Evolutionary conservation across 1,140 invertebrate genomes (phyloP).

Genomic region (Eufriesea mexicana): DNA sequence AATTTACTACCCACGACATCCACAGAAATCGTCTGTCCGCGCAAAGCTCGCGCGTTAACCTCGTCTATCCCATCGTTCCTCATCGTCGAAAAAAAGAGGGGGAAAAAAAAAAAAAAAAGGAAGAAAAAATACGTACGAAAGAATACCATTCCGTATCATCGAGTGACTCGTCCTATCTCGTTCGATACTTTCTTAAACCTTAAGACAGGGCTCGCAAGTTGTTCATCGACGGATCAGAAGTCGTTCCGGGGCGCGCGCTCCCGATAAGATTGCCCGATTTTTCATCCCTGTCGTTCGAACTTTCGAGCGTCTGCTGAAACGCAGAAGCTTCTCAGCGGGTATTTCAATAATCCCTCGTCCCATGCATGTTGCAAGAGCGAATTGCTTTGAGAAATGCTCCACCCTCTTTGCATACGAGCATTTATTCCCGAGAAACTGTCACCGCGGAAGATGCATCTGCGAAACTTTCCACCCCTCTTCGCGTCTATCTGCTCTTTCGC

Average conservation of each 20-base stretch:
- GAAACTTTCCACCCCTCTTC: slow-evolving; percentile 1
- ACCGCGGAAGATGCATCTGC: slow-evolving; percentile 24
- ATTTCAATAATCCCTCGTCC: too few species aligned
- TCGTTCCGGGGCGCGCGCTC: slow-evolving; percentile 30
- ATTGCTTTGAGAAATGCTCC: slow-evolving; percentile 6
- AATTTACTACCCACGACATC: slow-evolving; percentile 35
- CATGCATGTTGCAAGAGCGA: too few species aligned
- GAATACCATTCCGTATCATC: slow-evolving; percentile 16
- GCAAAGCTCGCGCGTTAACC: background rate
- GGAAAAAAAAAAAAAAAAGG: background rate
- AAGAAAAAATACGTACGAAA: slow-evolving; percentile 20
- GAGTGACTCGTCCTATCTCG: background rate
- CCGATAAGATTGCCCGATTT: too few species aligned
- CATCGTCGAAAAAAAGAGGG: background rate
- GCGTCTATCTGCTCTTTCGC: background rate
- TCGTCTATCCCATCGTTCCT: slow-evolving; percentile 7
- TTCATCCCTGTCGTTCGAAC: too few species aligned
- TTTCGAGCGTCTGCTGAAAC: too few species aligned
- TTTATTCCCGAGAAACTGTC: slow-evolving; percentile 27
- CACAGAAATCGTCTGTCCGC: slow-evolving; percentile 11
- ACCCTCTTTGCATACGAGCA: background rate
- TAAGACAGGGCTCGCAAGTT: background rate
- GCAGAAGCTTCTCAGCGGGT: too few species aligned
- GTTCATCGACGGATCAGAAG: slow-evolving; percentile 20
- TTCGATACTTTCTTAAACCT: background rate